These are phyloP conservation scores for Uloborus diversus DNA, from an alignment of 1,140 invertebrate genomes.

Conservation along the genomic window DNA sequence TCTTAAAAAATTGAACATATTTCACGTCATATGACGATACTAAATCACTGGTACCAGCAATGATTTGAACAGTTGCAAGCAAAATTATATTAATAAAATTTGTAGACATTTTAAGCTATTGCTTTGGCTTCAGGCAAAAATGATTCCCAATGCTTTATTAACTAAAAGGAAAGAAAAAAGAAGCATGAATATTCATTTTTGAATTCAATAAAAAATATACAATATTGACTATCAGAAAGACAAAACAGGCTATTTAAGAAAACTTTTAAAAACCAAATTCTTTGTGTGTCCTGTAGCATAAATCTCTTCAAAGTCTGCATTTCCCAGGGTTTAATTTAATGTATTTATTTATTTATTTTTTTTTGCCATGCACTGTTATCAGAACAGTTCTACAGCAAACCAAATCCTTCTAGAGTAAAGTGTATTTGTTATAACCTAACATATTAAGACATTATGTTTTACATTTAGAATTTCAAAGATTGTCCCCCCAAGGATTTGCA, in stretches of 20 bases:
- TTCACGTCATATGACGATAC: neutral
- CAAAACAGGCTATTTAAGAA: neutral
- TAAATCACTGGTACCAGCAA: slow-evolving; percentile 53
- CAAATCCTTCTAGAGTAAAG: too few relatives aligned
- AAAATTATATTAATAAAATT: neutral
- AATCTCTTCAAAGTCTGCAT: neutral
- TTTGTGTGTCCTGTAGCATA: neutral
- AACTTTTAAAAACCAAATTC: neutral
- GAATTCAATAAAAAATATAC: too few relatives aligned
- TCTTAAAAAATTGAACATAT: slow-evolving; percentile 1
- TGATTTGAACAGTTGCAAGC: slow-evolving; percentile 15
- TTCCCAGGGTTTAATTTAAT: neutral
- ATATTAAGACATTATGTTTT: too few relatives aligned
- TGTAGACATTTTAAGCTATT: slow-evolving; percentile 59
- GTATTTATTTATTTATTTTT: too few relatives aligned
- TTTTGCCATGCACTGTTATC: too few relatives aligned
- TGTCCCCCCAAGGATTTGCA: too few relatives aligned
- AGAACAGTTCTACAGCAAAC: too few relatives aligned
- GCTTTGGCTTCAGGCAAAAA: slow-evolving; percentile 70
- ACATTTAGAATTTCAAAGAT: too few relatives aligned
- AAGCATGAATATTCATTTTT: too few relatives aligned
- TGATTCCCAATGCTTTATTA: slow-evolving; percentile 70
- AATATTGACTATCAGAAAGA: too few relatives aligned
- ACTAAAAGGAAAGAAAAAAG: slow-evolving; percentile 59
- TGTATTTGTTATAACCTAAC: too few relatives aligned